Evolutionary conservation across 2,113 vertebrate genomes (phyloP).

Genomic region (Picathartes gymnocephalus): DNA sequence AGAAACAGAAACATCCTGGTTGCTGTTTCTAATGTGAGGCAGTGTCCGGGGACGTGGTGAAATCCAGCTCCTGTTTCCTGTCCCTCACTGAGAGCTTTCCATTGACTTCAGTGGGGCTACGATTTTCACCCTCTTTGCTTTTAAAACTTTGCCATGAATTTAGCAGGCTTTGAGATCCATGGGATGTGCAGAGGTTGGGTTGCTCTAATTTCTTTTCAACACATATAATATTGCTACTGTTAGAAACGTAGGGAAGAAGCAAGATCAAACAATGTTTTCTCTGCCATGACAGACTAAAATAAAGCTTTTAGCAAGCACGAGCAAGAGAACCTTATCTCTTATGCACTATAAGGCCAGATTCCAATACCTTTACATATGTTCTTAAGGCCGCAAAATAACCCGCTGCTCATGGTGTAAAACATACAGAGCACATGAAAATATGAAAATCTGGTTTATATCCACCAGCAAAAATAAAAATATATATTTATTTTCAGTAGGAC

Average conservation of each 20-base stretch:
- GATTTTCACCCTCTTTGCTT: not conserved
- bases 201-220: not conserved
- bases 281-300: constrained; percentile 25
- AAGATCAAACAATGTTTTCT: constrained; percentile 44
- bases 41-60: not conserved
- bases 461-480: constrained; percentile 24
- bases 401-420: not conserved
- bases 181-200: not conserved
- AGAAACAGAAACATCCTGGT: not conserved
- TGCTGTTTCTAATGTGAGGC: not conserved
- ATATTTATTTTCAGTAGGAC: constrained; percentile 35
- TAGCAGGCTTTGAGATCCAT: not conserved
- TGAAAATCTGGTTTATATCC: constrained; percentile 11
- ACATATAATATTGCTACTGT: not conserved
- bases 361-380: not conserved
- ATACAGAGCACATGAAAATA: not conserved
- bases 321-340: constrained; percentile 25
- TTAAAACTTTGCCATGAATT: not conserved
- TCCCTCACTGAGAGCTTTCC: not conserved
- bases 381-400: not conserved
- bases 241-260: constrained; percentile 10
- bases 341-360: not conserved
- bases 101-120: not conserved
- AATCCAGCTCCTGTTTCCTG: not conserved
- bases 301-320: constrained; percentile 48